Evolutionary conservation across 2,797 vertebrate genomes (phyloP).

Genomic region (Margarornis squamiger): DNA sequence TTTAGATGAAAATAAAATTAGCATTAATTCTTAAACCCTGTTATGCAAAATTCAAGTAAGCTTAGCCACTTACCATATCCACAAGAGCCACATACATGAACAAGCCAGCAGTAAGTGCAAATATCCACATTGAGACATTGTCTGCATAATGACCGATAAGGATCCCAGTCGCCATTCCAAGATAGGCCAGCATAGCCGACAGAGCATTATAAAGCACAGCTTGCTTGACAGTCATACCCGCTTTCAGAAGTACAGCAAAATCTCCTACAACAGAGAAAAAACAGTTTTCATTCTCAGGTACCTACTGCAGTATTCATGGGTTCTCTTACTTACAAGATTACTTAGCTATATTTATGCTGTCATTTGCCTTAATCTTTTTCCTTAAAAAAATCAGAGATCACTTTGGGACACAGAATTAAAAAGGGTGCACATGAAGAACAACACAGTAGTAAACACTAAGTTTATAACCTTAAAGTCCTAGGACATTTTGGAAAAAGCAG

Average conservation of each 20-base stretch:
- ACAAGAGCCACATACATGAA: slow-evolving; percentile 98
- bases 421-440: not conserved
- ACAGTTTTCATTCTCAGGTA: not conserved
- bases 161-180: slow-evolving; percentile 92
- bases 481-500: not conserved
- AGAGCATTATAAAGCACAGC: slow-evolving; percentile 92
- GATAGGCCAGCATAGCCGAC: slow-evolving; percentile 92
- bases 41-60: not conserved
- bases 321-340: not conserved
- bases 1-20: not conserved
- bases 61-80: slow-evolving; percentile 88
- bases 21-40: not conserved
- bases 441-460: not conserved
- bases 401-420: not conserved
- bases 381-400: not conserved
- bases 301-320: not conserved
- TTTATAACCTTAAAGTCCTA: not conserved
- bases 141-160: slow-evolving; percentile 95
- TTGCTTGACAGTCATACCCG: slow-evolving; percentile 96
- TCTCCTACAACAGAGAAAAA: slow-evolving; percentile 80
- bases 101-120: slow-evolving; percentile 94
- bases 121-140: slow-evolving; percentile 94
- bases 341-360: not conserved
- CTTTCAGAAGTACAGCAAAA: slow-evolving; percentile 94
- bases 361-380: accelerated